These are phyloP conservation scores for Idris sp. DNA, from an alignment of 1,140 invertebrate species.

Conservation along the genomic window DNA sequence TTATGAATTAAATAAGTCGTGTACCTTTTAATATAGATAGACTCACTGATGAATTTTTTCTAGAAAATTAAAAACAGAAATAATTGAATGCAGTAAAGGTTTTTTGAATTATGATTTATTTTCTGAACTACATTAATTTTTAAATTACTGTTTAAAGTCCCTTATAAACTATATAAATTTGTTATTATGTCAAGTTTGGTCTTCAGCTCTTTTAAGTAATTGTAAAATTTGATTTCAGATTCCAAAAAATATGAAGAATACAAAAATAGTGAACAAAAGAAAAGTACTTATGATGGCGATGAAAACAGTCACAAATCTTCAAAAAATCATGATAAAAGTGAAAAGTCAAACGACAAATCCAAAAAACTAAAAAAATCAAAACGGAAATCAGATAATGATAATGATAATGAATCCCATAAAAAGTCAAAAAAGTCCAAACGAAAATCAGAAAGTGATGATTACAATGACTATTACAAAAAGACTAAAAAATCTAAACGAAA, in stretches of 20 bases:
- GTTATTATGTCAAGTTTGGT: too few species aligned
- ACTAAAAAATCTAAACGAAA: constrained; percentile 53
- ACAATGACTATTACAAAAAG: too few species aligned
- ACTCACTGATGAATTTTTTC: too few species aligned
- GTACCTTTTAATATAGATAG: too few species aligned
- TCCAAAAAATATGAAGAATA: constrained; percentile 83
- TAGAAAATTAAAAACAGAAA: too few species aligned
- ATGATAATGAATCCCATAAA: too few species aligned
- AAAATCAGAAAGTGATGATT: constrained; percentile 55
- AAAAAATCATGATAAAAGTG: constrained; percentile 10
- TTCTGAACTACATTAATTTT: neutral
- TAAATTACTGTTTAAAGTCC: too few species aligned
- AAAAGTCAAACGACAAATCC: constrained; percentile 45
- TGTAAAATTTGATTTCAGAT: constrained; percentile 79
- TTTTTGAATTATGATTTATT: too few species aligned
- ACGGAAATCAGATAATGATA: constrained; percentile 50
- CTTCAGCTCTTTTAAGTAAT: constrained; percentile 67
- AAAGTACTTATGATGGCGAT: constrained; percentile 48
- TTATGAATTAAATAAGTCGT: too few species aligned
- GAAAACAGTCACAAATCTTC: constrained; percentile 45
- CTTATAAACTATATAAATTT: too few species aligned
- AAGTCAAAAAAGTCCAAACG: constrained; percentile 56
- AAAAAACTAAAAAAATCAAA: constrained; percentile 60
- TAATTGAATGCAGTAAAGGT: too few species aligned
- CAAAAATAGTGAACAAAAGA: constrained; percentile 79